These are phyloP conservation scores for Eulimnadia texana DNA, from an alignment of 1,140 invertebrate genomes.

Conservation along the genomic window DNA sequence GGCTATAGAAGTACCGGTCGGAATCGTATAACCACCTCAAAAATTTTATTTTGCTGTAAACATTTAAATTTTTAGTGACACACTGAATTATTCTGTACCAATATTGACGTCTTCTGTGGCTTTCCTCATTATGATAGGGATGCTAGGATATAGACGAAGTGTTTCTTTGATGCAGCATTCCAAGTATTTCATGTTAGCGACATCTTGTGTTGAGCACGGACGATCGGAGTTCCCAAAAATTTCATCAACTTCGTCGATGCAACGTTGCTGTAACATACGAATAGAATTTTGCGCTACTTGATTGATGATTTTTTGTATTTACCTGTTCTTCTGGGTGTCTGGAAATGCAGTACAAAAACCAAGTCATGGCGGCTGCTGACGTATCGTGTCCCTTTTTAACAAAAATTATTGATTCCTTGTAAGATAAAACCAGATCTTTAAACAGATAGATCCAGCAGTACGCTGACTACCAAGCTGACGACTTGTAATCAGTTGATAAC, in stretches of 20 bases:
- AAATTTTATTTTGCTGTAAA: background rate
- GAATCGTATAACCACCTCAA: conserved; percentile 19
- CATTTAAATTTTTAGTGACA: background rate
- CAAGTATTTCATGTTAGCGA: conserved; percentile 50
- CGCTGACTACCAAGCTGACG: background rate
- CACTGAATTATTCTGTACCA: background rate
- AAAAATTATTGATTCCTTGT: background rate
- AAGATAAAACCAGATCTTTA: too few species aligned
- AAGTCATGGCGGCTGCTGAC: conserved; percentile 71
- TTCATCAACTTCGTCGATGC: conserved; percentile 16
- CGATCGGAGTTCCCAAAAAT: conserved; percentile 18
- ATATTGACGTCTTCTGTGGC: conserved; percentile 26
- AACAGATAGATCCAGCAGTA: too few species aligned
- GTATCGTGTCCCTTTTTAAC: conserved; percentile 75
- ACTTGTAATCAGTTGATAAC: background rate
- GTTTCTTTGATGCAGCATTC: conserved; percentile 49
- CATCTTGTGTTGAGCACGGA: conserved; percentile 39
- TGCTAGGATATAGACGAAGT: conserved; percentile 40
- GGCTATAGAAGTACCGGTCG: conserved; percentile 16
- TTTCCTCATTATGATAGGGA: conserved; percentile 27
- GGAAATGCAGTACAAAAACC: conserved; percentile 67
- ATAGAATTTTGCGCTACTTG: too few species aligned
- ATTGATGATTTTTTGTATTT: too few species aligned
- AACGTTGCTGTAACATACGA: conserved; percentile 35
- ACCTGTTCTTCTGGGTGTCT: conserved; percentile 49